phyloP scores from a whole-genome alignment of 2,888 invertebrate genomes.

The Biston betularia region DNA sequence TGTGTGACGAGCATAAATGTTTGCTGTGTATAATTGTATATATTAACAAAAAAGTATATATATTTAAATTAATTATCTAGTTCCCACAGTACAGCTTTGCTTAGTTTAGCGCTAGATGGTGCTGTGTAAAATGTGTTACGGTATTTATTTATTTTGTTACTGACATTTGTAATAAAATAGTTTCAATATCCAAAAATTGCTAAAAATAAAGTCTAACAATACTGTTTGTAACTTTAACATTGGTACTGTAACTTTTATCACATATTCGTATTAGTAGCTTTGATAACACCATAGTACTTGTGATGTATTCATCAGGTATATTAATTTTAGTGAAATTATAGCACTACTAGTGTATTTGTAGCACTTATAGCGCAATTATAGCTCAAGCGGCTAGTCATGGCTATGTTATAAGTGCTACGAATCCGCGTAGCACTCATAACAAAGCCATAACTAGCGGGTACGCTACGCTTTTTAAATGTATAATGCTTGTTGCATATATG shows the following conservation, averaged over 20 bases:
- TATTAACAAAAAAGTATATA: too few relatives aligned
- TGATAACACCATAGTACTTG: neutral
- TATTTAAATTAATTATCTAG: too few relatives aligned
- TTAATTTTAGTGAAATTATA: neutral
- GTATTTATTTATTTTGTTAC: neutral
- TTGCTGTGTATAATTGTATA: too few relatives aligned
- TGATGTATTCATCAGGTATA: too few relatives aligned
- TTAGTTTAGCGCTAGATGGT: too few relatives aligned
- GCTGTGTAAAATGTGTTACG: neutral
- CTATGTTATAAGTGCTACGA: neutral
- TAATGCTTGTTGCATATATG: neutral
- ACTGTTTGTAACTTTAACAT: neutral
- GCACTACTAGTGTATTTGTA: neutral
- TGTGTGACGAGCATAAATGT: too few relatives aligned
- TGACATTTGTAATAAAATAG: neutral
- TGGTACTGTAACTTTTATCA: neutral
- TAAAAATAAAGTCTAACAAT: too few relatives aligned
- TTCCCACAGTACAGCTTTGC: too few relatives aligned
- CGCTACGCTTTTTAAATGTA: too few relatives aligned
- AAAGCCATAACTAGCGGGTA: neutral
- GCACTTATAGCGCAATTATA: neutral
- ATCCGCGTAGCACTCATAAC: neutral
- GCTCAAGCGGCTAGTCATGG: neutral
- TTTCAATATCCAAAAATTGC: too few relatives aligned
- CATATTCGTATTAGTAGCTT: neutral